These are phyloP conservation scores for Sialia sialis DNA, from an alignment of 2,113 vertebrate genomes.

Conservation along the genomic window DNA sequence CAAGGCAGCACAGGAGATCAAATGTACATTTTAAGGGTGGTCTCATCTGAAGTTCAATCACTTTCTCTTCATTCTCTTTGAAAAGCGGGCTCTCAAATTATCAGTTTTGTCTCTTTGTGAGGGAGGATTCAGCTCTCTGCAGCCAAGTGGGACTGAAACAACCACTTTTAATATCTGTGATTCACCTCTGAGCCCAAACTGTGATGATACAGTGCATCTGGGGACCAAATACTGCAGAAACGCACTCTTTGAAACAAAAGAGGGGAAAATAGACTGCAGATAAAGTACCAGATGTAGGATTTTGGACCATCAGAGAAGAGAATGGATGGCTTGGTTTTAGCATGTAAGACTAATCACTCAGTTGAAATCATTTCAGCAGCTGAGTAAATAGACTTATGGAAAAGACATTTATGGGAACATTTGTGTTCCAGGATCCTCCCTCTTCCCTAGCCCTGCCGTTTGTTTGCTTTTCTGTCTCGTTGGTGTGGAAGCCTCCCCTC, in stretches of 20 bases:
- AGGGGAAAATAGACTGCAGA: not conserved
- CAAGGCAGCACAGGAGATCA: not conserved
- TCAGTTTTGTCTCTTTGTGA: not conserved
- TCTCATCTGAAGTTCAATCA: not conserved
- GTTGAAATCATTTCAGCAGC: constrained; percentile 34
- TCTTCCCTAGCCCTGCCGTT: not conserved
- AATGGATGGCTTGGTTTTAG: not conserved
- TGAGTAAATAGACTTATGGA: constrained; percentile 26
- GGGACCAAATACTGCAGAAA: not conserved
- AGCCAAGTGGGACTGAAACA: not conserved
- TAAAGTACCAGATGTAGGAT: not conserved
- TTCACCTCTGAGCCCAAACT: not conserved
- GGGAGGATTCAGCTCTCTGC: not conserved
- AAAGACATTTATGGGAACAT: constrained; percentile 27
- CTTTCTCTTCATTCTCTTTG: not conserved
- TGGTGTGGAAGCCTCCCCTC: not conserved
- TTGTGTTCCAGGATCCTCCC: not conserved
- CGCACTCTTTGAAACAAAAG: not conserved
- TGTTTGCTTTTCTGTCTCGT: not conserved
- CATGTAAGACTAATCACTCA: not conserved
- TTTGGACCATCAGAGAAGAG: not conserved
- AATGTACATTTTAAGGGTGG: not conserved
- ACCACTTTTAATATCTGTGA: not conserved
- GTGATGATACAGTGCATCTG: not conserved
- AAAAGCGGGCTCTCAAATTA: not conserved